A percentile compares a stretch with the other conserved stretches of the same genome.
Conservation (phyloP, 2,113 vertebrate genomes). For the Geothlypis trichas region DNA sequence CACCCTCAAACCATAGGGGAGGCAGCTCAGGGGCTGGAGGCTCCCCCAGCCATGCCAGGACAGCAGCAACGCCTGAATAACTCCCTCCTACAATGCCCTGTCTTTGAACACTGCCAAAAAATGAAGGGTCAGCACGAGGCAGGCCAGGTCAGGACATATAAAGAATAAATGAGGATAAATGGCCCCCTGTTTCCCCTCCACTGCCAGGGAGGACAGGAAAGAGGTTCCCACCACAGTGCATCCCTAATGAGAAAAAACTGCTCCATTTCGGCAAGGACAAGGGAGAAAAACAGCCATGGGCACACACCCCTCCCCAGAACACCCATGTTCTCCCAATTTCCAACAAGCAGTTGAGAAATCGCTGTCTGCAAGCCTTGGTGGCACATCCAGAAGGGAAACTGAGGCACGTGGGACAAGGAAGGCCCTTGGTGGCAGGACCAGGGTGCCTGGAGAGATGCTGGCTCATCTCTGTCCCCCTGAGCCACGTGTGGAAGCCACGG, state of each 20-base stretch:
- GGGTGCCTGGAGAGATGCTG: not conserved
- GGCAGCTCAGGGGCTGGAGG: not conserved
- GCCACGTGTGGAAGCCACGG: not conserved
- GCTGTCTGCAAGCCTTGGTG: not conserved
- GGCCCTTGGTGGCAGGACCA: accelerated
- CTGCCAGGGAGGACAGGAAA: not conserved
- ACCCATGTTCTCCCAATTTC: accelerated
- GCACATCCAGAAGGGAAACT: not conserved
- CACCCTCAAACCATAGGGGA: not conserved
- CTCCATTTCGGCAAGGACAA: accelerated
- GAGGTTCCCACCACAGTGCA: not conserved
- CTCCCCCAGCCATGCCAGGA: accelerated
- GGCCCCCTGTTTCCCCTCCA: not conserved
- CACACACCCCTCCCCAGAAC: no score
- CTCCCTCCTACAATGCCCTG: accelerated
- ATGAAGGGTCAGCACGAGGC: not conserved
- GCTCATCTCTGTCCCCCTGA: not conserved
- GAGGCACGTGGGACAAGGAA: not conserved
- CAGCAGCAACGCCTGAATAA: not conserved
- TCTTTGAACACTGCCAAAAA: not conserved
- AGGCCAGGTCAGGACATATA: not conserved
- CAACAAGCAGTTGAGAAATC: accelerated
- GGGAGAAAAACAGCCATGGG: accelerated
- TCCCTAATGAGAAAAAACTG: not conserved
- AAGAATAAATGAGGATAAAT: not conserved